A percentile compares a stretch with the other conserved stretches of the same genome.
Evolutionary conservation across 2,888 invertebrate genomes (phyloP).

Genomic region (Hyalella azteca): DNA sequence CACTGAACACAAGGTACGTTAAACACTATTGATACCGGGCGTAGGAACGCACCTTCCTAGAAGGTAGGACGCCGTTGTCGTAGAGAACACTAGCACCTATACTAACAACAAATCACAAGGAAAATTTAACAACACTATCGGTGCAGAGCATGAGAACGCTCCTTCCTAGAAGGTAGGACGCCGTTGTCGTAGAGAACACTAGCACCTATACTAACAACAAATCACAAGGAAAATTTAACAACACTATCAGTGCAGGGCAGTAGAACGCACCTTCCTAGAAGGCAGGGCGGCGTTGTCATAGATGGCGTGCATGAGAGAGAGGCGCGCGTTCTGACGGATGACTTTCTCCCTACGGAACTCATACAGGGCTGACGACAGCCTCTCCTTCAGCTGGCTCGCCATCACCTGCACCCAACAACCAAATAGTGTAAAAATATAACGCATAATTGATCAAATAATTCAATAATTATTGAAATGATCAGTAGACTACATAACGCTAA

Average conservation of each 20-base stretch:
- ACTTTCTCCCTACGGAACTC: conserved; percentile 97
- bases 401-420: conserved; percentile 57
- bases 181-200: conserved; percentile 90
- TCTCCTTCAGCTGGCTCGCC: conserved; percentile 68
- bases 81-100: no score
- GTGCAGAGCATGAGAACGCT: neutral
- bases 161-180: conserved; percentile 81
- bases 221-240: no score
- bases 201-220: no score
- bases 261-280: conserved; percentile 69
- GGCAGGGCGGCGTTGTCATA: conserved; percentile 90
- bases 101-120: no score
- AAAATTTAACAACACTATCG: conserved; percentile 73
- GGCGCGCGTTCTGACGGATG: conserved; percentile 89
- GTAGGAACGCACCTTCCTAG: conserved; percentile 69
- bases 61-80: conserved; percentile 86
- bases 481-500: no score
- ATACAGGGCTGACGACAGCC: conserved; percentile 83
- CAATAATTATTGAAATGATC: no score
- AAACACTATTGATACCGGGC: conserved; percentile 67
- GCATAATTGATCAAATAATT: no score
- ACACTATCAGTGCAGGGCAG: conserved; percentile 67
- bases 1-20: neutral
- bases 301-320: conserved; percentile 85
- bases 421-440: no score